These are phyloP conservation scores for Urosaurus nigricauda DNA, from an alignment of 2,797 vertebrate genomes.

Conservation along the genomic window DNA sequence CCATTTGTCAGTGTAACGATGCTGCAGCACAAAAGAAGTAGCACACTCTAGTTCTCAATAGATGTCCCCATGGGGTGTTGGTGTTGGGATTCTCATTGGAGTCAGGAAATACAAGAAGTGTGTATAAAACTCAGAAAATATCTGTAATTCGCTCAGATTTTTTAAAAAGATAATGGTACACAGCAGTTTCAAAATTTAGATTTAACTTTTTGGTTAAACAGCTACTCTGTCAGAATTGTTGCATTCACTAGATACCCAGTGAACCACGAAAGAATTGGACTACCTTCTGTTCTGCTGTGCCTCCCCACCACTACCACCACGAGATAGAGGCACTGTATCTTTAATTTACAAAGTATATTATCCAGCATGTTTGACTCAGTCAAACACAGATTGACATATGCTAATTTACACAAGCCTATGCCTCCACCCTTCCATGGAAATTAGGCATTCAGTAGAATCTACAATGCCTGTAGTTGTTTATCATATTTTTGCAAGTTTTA, in stretches of 20 bases:
- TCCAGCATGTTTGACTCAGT: neutral
- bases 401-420: neutral
- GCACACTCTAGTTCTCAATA: no score
- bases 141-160: no score
- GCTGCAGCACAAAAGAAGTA: no score
- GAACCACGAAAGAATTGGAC: neutral
- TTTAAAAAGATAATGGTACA: no score
- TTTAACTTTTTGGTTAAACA: neutral
- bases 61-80: no score
- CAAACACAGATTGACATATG: neutral
- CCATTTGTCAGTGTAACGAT: no score
- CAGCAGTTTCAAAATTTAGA: neutral
- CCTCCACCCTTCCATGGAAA: neutral
- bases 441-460: neutral
- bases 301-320: neutral
- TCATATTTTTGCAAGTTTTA: conserved; percentile 19
- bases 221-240: neutral
- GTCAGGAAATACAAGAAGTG: no score
- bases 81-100: no score
- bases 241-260: neutral
- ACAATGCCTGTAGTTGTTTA: neutral
- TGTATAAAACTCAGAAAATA: no score
- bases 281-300: neutral
- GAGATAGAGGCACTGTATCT: no score
- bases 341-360: neutral